Evolutionary conservation across 1,140 invertebrate species (phyloP), one percentile per base, ranked within the genome.

Genomic region (Dufourea novaeangliae): DNA sequence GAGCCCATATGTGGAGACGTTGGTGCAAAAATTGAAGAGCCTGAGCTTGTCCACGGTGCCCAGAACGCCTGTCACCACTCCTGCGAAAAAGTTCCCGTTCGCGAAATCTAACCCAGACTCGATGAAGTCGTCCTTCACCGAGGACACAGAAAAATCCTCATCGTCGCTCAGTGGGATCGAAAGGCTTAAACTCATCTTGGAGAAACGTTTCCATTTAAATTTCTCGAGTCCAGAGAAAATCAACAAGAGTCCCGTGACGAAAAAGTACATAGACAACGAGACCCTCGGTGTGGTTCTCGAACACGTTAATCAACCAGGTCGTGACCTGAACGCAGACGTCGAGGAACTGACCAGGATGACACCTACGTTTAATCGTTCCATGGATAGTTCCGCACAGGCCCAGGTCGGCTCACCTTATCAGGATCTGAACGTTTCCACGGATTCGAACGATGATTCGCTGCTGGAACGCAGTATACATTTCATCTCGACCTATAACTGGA

Each of bases 1-100:
- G 25, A 70, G 64, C 27, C 72, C 78, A 6, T n/a, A 73, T 8
- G 52, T 77, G 4, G 29, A 77, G n/a, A 37, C 41, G 8, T 14
- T 80, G 25, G 50, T 71, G 1, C 20, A 37, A 17, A 80, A 22
- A 34, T 29, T 80, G 34, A 64, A 25, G 6, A 59, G 2, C 6
- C 5, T 63, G 17, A n/a, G 22, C 2, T 12, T 52, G 2, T 59
- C 4, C 14, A 32, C 2, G 10, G n/a, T 0, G 17, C 50, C 10
- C 6, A 20, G 6, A 6, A 63, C 32, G 0, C 32, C 66, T 0
- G n/a, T 1, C 0, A 20, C 25, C 5, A 61, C 67, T 0, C 67
- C 69, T 0, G 11, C 2, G 2, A 34, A 29, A 1, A 4, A 0
- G 0, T 57, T 37, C 0, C 20, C 52, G 17, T 2, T 14, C 10